These are phyloP conservation scores for Polymixis lichenea DNA, from an alignment of 2,888 invertebrate genomes.

Conservation along the genomic window DNA sequence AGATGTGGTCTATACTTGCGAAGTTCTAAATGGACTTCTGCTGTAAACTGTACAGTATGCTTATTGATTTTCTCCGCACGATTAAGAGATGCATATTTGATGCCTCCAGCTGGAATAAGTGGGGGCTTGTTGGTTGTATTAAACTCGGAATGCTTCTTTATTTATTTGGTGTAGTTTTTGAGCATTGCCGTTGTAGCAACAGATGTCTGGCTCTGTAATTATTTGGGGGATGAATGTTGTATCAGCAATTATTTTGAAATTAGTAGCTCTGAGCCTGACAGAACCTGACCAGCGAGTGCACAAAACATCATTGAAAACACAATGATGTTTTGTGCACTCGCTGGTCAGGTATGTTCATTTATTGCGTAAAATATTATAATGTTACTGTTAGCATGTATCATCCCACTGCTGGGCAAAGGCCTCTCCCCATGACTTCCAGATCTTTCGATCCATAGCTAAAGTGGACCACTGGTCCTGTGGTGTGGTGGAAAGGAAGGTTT, in stretches of 20 bases:
- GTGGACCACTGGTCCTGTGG: neutral
- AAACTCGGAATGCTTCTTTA: constrained; percentile 16
- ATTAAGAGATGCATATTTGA: constrained; percentile 61
- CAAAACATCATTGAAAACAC: too few relatives aligned
- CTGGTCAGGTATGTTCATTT: neutral
- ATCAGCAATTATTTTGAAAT: neutral
- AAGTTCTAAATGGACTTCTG: constrained; percentile 54
- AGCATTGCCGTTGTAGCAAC: constrained; percentile 28
- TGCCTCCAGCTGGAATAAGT: constrained; percentile 18
- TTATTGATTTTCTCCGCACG: constrained; percentile 60
- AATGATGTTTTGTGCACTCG: neutral
- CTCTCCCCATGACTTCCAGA: neutral
- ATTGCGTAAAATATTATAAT: neutral
- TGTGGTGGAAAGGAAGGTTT: too few relatives aligned
- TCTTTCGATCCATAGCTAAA: neutral
- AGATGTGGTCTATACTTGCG: constrained; percentile 25
- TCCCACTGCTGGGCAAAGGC: neutral
- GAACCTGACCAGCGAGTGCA: too few relatives aligned
- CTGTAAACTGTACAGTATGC: constrained; percentile 32
- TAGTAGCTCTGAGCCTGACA: too few relatives aligned
- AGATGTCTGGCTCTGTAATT: constrained; percentile 20
- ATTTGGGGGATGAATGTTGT: neutral
- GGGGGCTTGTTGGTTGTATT: constrained; percentile 10
- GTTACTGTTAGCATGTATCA: neutral
- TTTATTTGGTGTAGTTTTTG: constrained; percentile 20